These are phyloP conservation scores for Drosophila ustulata DNA, from an alignment of 2,888 invertebrate species.

Conservation along the genomic window DNA sequence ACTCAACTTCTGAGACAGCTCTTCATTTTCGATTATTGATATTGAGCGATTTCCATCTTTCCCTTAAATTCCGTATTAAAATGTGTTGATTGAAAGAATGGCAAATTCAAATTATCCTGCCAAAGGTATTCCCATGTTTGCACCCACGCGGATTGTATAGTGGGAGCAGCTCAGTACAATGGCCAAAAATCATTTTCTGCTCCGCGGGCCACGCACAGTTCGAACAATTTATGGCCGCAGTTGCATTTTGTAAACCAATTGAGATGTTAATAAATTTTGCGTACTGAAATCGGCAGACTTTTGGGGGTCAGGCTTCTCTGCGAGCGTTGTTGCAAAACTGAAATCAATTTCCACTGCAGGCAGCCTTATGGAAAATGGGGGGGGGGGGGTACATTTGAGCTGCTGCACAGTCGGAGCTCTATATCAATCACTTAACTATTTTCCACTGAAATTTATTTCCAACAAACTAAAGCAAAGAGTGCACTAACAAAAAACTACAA, in stretches of 20 bases:
- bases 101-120: slow-evolving; percentile 12
- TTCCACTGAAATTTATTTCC: slow-evolving; percentile 49
- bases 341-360: slow-evolving; percentile 52
- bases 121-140: background rate
- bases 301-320: background rate
- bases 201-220: slow-evolving; percentile 16
- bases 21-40: no score
- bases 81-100: slow-evolving; percentile 21
- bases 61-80: background rate
- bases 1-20: background rate
- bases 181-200: slow-evolving; percentile 24
- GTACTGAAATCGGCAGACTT: slow-evolving; percentile 26
- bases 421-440: slow-evolving; percentile 71
- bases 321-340: slow-evolving; percentile 18
- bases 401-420: slow-evolving; percentile 25
- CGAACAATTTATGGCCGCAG: slow-evolving; percentile 43
- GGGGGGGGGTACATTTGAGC: background rate
- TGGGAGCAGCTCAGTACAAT: slow-evolving; percentile 27
- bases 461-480: slow-evolving; percentile 7
- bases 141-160: background rate
- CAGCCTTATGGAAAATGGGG: background rate
- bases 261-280: slow-evolving; percentile 66
- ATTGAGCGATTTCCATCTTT: background rate
- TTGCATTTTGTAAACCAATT: slow-evolving; percentile 48
- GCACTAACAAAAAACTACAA: slow-evolving; percentile 2